phyloP scores from a whole-genome alignment of 2,113 vertebrate genomes.

The Grallaria varia region DNA sequence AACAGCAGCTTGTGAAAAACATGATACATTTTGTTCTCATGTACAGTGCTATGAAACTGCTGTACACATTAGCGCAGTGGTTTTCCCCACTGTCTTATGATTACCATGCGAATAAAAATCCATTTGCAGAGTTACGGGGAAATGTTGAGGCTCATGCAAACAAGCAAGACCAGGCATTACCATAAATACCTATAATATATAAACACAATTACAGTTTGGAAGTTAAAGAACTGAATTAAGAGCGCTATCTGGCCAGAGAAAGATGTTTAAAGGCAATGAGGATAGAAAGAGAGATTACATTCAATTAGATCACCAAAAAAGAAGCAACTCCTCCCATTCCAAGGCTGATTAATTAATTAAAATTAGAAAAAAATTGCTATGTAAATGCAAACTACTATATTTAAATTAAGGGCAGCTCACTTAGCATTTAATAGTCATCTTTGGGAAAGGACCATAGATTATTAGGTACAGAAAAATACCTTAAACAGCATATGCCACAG shows the following conservation, averaged over 20 bases:
- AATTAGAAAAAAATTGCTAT: background rate
- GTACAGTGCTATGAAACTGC: background rate
- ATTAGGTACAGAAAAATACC: background rate
- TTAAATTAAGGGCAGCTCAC: background rate
- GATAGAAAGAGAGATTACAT: background rate
- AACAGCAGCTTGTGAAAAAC: background rate
- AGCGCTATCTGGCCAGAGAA: background rate
- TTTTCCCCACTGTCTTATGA: background rate
- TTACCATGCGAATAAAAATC: background rate
- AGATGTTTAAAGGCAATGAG: background rate
- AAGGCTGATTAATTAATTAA: background rate
- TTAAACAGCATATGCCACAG: background rate
- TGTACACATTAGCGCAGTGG: background rate
- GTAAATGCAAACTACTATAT: background rate
- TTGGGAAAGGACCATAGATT: background rate
- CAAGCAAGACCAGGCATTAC: background rate
- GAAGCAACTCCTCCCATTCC: background rate
- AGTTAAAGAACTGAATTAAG: background rate
- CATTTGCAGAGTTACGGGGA: background rate
- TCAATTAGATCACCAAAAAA: background rate
- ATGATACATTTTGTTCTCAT: background rate
- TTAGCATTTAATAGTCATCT: background rate
- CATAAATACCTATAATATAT: background rate
- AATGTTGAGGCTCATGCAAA: background rate
- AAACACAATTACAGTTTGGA: background rate